These are phyloP conservation scores for Bombus breviceps DNA, from an alignment of 1,140 invertebrate species.

Conservation along the genomic window DNA sequence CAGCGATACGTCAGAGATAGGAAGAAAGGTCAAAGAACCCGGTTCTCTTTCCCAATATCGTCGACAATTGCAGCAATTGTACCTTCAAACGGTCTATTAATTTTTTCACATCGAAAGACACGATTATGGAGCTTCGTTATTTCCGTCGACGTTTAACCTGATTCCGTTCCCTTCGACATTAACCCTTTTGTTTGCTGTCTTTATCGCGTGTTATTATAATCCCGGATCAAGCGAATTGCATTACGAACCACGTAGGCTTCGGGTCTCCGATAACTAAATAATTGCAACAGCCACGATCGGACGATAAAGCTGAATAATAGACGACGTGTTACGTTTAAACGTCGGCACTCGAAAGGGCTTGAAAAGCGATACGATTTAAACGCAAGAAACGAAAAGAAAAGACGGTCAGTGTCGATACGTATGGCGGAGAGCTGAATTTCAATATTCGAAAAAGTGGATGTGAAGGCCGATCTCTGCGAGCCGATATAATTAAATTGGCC, in stretches of 20 bases:
- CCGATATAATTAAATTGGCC: slow-evolving; percentile 10
- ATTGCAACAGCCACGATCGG: neutral
- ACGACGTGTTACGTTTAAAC: too few relatives aligned
- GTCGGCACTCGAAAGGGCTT: too few relatives aligned
- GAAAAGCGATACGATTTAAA: neutral
- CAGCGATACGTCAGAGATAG: neutral
- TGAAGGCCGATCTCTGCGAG: neutral
- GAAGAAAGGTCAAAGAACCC: neutral
- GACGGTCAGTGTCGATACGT: too few relatives aligned
- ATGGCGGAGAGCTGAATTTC: neutral
- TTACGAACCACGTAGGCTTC: neutral
- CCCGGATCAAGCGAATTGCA: neutral
- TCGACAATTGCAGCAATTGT: neutral
- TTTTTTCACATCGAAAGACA: too few relatives aligned
- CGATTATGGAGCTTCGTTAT: neutral
- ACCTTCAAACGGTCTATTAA: neutral
- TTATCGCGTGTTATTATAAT: neutral
- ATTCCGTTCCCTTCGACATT: neutral
- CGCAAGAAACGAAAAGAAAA: too few relatives aligned
- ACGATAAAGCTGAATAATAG: neutral
- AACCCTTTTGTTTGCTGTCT: neutral
- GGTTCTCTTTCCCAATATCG: neutral
- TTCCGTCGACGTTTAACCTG: neutral
- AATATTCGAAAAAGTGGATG: neutral
- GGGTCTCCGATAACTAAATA: neutral